A percentile compares a stretch with the other conserved stretches of the same genome.
phyloP scores from a whole-genome alignment of 2,113 vertebrate genomes.

The Alligator sinensis region DNA sequence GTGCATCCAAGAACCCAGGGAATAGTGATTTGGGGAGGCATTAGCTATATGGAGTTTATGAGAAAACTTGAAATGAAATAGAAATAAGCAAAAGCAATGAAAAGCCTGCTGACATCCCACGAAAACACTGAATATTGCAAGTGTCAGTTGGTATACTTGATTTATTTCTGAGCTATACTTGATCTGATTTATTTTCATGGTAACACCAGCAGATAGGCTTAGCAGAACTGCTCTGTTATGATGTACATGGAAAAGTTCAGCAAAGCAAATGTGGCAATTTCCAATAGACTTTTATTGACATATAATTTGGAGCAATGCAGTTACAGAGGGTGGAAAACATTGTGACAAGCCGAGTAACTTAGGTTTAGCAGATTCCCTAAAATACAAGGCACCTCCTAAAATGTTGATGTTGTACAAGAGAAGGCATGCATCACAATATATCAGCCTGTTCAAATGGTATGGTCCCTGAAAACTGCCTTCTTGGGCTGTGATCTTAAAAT shows the following conservation, averaged over 20 bases:
- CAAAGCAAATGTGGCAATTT: not conserved
- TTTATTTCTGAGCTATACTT: constrained; percentile 28
- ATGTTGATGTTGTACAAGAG: not conserved
- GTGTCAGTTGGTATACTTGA: constrained; percentile 32
- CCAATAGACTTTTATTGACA: not conserved
- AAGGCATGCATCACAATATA: not conserved
- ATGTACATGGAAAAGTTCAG: constrained; percentile 16
- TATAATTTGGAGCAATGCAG: not conserved
- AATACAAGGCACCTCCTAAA: not conserved
- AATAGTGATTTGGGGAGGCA: constrained; percentile 17
- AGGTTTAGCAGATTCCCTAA: not conserved
- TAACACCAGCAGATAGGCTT: not conserved
- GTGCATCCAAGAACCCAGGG: not conserved
- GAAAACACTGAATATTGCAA: not conserved
- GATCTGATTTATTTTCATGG: constrained; percentile 40
- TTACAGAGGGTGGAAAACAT: not conserved
- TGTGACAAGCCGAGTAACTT: not conserved
- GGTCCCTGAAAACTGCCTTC: not conserved
- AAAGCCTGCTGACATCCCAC: constrained; percentile 33
- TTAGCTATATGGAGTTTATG: not conserved
- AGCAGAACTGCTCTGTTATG: not conserved
- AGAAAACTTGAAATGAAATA: constrained; percentile 39
- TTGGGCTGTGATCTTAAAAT: not conserved
- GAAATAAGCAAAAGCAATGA: constrained; percentile 30
- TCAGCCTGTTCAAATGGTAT: not conserved